Base-by-base conservation (phyloP, 2,797 vertebrate genomes). In the Crenuchus spilurus region DNA sequence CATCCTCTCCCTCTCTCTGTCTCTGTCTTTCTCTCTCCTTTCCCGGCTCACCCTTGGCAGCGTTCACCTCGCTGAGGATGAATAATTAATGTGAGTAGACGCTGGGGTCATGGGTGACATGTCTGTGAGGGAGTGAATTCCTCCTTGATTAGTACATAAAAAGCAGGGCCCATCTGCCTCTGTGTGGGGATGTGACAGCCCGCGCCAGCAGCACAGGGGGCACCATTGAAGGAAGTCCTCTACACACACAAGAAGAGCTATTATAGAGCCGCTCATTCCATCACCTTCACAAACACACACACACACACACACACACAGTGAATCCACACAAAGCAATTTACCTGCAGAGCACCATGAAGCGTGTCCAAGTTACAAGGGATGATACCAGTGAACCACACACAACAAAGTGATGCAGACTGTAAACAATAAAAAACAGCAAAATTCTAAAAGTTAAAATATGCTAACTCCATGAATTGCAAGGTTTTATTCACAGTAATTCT, bases 111-210 rank as follows among this genome's bases (percentile, higher is more conserved):
- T 84, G 87, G 84, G 90, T 90, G 90, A 85, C 77, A 80, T 91
- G 88, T 92, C 91, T 92, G 88, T 85, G 89, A 89, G 90, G 88
- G 87, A 91, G 89, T 86, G 89, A 90, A 92, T 91, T 92, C 91
- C 90, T 91, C 87, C 91, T 91, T 91, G 91, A 93, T 93, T 92
- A 91, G 89, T 90, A 91, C 89, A 91, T 89, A 91, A 92, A 92
- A 92, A 91, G 86, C 80, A 74, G 78, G 77, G 82, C 86, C 89
- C 89, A 91, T 91, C 91, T 92, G 92, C 88, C 86, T 87, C 84
- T 79, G 80, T 80, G 86, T 85, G 69, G 84, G 85, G 84, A 84
- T 85, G 86, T 90, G 89, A 92, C 87, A 91, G 88, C 84, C 83
- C 77, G 83, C 84, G 87, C 88, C 90, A 88, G 83, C 77, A 85